phyloP scores from a whole-genome alignment of 2,797 vertebrate species.

The Coregonus suidteri region DNA sequence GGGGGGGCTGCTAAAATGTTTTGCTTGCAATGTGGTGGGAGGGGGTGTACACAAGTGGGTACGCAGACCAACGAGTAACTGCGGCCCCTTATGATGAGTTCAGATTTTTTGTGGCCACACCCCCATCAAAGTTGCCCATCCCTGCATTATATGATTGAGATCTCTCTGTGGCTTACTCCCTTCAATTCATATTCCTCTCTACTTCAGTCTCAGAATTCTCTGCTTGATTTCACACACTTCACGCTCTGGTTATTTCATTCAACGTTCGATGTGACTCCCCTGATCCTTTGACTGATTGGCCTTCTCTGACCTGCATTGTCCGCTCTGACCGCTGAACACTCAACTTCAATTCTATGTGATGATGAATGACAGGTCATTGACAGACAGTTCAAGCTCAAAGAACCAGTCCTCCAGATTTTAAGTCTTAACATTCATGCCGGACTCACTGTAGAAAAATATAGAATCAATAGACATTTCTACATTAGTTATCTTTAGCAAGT shows the following conservation, averaged over 20 bases:
- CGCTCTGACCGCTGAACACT: neutral
- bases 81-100: too few species aligned
- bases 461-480: neutral
- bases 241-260: neutral
- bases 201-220: neutral
- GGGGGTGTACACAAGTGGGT: too few species aligned
- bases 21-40: too few species aligned
- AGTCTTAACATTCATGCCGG: neutral
- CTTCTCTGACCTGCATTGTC: neutral
- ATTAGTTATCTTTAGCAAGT: neutral
- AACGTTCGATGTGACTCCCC: neutral
- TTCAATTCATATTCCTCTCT: neutral
- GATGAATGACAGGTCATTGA: conserved; percentile 9
- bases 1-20: too few species aligned
- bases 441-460: too few species aligned
- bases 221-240: conserved; percentile 8
- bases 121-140: neutral
- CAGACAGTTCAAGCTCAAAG: neutral
- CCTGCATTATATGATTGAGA: neutral
- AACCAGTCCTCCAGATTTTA: neutral
- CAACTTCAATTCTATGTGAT: neutral
- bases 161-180: neutral
- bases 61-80: too few species aligned
- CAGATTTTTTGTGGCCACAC: neutral
- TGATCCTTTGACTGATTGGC: conserved; percentile 4